Evolutionary conservation across 1,140 invertebrate species (phyloP).

Genomic region (Lordiphosa collinella): DNA sequence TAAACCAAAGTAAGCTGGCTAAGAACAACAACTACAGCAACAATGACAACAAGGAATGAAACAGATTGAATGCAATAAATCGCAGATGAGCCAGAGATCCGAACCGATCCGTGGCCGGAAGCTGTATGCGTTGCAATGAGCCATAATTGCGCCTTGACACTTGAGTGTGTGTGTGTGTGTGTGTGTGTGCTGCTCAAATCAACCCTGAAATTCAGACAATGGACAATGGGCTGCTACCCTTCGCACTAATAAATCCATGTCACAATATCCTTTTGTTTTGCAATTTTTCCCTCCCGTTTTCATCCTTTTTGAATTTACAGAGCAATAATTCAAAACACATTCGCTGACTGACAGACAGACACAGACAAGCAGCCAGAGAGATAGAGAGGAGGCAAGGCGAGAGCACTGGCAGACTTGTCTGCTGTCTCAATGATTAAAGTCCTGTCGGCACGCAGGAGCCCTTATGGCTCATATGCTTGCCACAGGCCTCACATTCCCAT

Average conservation of each 20-base stretch:
- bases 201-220: constrained; percentile 54
- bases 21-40: too few species aligned
- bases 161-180: constrained; percentile 11
- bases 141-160: constrained; percentile 66
- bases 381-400: neutral
- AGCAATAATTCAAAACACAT: constrained; percentile 73
- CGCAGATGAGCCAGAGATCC: constrained; percentile 29
- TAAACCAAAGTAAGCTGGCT: too few species aligned
- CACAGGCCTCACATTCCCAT: too few species aligned
- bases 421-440: constrained; percentile 52
- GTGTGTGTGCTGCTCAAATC: constrained; percentile 31
- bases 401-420: constrained; percentile 25
- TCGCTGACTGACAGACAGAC: constrained; percentile 50
- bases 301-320: constrained; percentile 70
- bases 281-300: constrained; percentile 53
- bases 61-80: constrained; percentile 61
- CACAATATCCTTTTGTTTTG: constrained; percentile 74
- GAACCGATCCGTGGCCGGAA: neutral
- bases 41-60: neutral
- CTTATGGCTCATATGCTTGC: constrained; percentile 30
- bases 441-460: constrained; percentile 54
- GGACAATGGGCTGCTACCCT: constrained; percentile 10
- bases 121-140: constrained; percentile 39
- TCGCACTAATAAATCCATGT: constrained; percentile 68
- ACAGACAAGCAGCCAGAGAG: neutral